A percentile compares a stretch with the other conserved stretches of the same genome.
Evolutionary conservation across 2,113 vertebrate species (phyloP).

Genomic region (Upupa epops): DNA sequence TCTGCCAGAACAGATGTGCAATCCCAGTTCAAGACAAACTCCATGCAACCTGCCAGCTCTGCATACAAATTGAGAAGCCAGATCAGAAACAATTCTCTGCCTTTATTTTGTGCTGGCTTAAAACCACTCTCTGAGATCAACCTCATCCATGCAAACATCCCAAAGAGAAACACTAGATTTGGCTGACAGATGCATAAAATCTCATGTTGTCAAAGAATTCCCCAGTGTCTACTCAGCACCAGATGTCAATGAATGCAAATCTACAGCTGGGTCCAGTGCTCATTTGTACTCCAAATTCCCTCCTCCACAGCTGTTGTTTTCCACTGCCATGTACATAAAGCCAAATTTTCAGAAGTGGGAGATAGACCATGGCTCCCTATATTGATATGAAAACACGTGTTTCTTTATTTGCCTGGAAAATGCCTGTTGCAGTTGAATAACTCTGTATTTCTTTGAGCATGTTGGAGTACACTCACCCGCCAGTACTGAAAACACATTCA

Average conservation of each 20-base stretch:
- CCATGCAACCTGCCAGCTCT: not conserved
- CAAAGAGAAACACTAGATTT: conserved; percentile 39
- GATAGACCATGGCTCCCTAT: not conserved
- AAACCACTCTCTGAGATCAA: not conserved
- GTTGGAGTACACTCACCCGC: fast-evolving
- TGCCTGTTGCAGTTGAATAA: not conserved
- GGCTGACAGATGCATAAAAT: conserved; percentile 58
- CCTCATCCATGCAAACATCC: not conserved
- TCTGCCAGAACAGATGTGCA: not conserved
- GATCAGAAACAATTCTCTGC: not conserved
- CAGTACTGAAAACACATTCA: not conserved
- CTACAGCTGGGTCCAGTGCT: conserved; percentile 54
- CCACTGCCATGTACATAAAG: not conserved
- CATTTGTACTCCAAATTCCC: conserved; percentile 35
- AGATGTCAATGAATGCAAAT: conserved; percentile 58
- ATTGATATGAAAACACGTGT: not conserved
- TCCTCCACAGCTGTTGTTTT: conserved; percentile 61
- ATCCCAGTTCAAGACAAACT: not conserved
- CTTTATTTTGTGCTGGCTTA: not conserved
- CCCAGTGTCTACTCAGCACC: conserved; percentile 37
- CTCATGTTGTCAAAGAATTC: conserved; percentile 46
- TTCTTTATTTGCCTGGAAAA: conserved; percentile 2
- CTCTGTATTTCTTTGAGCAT: not conserved
- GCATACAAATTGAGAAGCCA: not conserved
- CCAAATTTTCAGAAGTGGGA: conserved; percentile 27